Evolutionary conservation across 2,888 invertebrate species (phyloP).

Genomic region (Luperina testacea): DNA sequence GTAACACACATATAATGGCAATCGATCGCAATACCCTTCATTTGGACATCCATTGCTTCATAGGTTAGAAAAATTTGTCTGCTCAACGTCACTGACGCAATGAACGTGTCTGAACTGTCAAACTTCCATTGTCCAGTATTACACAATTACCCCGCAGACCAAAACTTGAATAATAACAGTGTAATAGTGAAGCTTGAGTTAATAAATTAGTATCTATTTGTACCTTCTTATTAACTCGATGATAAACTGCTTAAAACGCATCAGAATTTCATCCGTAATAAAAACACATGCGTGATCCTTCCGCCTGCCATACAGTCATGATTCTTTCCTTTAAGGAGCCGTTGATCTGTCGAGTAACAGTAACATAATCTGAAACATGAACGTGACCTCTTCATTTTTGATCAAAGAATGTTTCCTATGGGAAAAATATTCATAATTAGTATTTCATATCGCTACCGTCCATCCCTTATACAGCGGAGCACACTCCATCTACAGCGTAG

Average conservation of each 20-base stretch:
- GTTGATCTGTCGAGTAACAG: not conserved
- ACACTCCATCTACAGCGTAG: slow-evolving; percentile 71
- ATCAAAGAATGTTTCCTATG: not conserved
- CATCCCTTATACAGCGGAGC: slow-evolving; percentile 54
- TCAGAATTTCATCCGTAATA: not conserved
- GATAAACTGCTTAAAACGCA: not conserved
- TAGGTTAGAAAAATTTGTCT: not conserved
- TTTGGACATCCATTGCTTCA: not conserved
- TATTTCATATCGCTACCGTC: slow-evolving; percentile 55
- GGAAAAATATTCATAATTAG: not conserved
- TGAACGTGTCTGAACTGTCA: not conserved
- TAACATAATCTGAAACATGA: not conserved
- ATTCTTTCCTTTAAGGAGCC: not conserved
- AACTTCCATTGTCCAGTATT: not conserved
- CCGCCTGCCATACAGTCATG: not conserved
- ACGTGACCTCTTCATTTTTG: not conserved
- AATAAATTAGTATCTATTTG: not conserved
- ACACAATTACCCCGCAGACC: not conserved
- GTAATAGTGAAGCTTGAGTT: not conserved
- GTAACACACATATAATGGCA: not conserved
- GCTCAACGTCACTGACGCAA: not conserved
- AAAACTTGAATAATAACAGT: not conserved
- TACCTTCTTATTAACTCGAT: not conserved
- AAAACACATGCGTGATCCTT: not conserved
- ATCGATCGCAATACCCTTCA: not conserved